Evolutionary conservation across 2,113 vertebrate genomes (phyloP), one percentile per base, ranked within the genome.

Genomic region (Heteronetta atricapilla): DNA sequence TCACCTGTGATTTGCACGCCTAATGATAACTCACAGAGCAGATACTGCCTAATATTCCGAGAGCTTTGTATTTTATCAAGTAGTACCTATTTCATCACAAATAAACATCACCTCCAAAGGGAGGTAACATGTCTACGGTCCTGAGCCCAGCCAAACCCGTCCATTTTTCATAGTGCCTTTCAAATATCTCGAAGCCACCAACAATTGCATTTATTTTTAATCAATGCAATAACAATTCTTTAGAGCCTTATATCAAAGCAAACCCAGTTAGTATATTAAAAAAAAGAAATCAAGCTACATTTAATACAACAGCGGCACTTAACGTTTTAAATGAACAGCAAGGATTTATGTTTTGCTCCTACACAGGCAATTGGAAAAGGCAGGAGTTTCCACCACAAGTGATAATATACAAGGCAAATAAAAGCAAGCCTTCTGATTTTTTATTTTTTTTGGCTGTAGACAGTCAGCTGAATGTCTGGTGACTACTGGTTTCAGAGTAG

Each of bases 401-500:
- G 48, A 78, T 44, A 9, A 56, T 81, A 83, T 5, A 70, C 11
- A 22, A 1, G 16, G 26, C 60, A 88, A 68, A 74, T 38, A 77
- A 59, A 88, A 90, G 19, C 33, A 88, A 83, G 33, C 33, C 16
- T 67, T 62, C 40, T 38, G 28, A 38, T 22, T 11, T 22, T 48
- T 44, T 7, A 16, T 55, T 66, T 44, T 90, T 82, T 9, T 18
- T 76, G 38, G 21, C 56, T 88, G 48, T 3, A 83, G 68, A 86
- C 33, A 62, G 74, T 67, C 82, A 74, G 82, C 55, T 77, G 70
- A 77, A 74, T 20, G 80, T 67, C 70, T 92, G 88, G 64, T 44
- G 64, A 91, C 77, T 67, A 63, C 52, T 83, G 58, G 69, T 90
- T 93, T 92, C 83, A 82, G 69, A 89, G 29, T 21, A 90, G 88